Conservation (phyloP, 2,113 vertebrate genomes). For the Poecile atricapillus region DNA sequence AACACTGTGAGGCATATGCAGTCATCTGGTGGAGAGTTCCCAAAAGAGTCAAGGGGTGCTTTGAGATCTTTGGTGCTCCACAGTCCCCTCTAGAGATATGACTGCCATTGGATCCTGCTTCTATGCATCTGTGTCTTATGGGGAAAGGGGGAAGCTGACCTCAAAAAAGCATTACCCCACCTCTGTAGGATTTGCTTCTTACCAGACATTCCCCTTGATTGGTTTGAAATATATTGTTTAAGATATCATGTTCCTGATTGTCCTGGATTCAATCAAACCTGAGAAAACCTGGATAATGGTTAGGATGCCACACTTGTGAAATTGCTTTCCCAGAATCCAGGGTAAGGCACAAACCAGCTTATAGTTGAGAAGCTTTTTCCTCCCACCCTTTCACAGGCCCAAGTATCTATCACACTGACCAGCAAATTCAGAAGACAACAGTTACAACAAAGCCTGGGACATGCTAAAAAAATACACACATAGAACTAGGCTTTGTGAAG, state of each 20-base stretch:
- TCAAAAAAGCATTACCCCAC: neutral
- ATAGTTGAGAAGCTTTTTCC: neutral
- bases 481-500: neutral
- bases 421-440: neutral
- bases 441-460: neutral
- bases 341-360: neutral
- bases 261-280: neutral
- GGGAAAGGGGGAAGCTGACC: neutral
- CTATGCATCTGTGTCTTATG: neutral
- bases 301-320: neutral
- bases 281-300: neutral
- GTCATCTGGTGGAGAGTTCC: neutral
- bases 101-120: neutral
- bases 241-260: neutral
- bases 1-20: accelerated
- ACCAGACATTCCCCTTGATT: neutral
- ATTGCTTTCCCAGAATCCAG: neutral
- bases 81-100: neutral
- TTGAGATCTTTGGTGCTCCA: neutral
- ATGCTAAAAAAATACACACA: neutral
- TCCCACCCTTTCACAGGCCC: neutral
- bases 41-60: accelerated
- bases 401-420: neutral
- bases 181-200: neutral
- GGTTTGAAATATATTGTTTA: neutral